Evolutionary conservation across 2,888 invertebrate species (phyloP).

Genomic region (Carcina quercana): DNA sequence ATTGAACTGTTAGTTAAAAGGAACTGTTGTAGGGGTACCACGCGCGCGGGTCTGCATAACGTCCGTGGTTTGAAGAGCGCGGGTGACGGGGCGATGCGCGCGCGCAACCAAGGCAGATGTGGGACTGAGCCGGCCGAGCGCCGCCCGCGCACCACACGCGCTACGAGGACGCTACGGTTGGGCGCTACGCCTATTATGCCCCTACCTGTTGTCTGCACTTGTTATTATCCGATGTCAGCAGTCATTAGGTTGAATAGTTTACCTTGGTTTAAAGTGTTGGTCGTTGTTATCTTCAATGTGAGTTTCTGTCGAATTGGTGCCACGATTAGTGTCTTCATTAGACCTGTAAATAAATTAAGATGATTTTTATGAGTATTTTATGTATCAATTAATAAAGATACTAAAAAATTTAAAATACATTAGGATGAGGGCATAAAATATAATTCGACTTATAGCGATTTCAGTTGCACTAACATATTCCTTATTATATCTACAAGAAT

Average conservation of each 20-base stretch:
- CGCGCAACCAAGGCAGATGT: constrained; percentile 55
- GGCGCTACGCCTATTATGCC: constrained; percentile 52
- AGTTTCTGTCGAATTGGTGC: too few relatives aligned
- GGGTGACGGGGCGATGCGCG: constrained; percentile 38
- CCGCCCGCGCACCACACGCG: constrained; percentile 29
- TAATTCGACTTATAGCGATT: too few relatives aligned
- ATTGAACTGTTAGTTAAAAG: constrained; percentile 1
- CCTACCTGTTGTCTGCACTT: constrained; percentile 39
- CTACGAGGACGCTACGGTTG: constrained; percentile 50
- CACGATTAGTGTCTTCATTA: too few relatives aligned
- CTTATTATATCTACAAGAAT: too few relatives aligned
- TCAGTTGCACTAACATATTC: too few relatives aligned
- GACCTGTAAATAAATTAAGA: too few relatives aligned
- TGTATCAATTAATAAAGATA: too few relatives aligned
- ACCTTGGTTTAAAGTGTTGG: too few relatives aligned
- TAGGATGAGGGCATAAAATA: too few relatives aligned
- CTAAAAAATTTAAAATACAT: too few relatives aligned
- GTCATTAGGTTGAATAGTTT: neutral
- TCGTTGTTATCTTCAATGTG: too few relatives aligned
- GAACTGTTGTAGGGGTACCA: constrained; percentile 5
- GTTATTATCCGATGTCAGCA: constrained; percentile 13
- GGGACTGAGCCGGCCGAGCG: constrained; percentile 44
- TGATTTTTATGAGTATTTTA: too few relatives aligned
- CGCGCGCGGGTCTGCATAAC: constrained; percentile 35
- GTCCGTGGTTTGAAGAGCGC: constrained; percentile 29